Conservation (phyloP, 2,113 vertebrate genomes). For the Sturnus vulgaris region DNA sequence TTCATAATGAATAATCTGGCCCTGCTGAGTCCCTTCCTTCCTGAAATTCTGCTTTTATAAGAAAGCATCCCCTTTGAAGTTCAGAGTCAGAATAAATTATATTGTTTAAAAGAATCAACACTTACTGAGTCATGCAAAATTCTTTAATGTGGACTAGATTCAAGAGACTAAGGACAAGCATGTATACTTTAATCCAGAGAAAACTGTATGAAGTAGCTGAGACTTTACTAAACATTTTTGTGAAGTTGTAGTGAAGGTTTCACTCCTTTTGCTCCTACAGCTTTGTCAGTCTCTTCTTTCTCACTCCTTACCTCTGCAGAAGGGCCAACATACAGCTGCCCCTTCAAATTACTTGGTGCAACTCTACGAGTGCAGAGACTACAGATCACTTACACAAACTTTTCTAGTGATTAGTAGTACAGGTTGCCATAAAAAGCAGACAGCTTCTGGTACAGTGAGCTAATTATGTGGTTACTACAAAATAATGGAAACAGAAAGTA, state of each 20-base stretch:
- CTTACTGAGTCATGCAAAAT: not conserved
- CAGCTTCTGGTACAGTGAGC: slow-evolving; percentile 6
- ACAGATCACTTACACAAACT: not conserved
- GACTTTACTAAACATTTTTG: not conserved
- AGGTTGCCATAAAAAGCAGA: slow-evolving; percentile 38
- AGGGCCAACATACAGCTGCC: not conserved
- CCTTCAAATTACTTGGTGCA: not conserved
- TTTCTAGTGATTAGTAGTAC: slow-evolving; percentile 43
- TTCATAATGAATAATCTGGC: not conserved
- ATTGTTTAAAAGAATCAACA: not conserved
- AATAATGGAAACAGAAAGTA: slow-evolving; percentile 22
- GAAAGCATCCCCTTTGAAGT: not conserved
- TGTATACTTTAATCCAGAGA: not conserved
- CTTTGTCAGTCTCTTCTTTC: not conserved
- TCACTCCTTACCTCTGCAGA: not conserved
- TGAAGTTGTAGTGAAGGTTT: not conserved
- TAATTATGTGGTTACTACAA: slow-evolving; percentile 40
- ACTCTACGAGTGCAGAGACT: not conserved
- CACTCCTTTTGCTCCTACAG: not conserved
- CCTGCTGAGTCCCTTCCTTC: slow-evolving; percentile 3
- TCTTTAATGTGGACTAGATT: not conserved
- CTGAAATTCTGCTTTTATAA: slow-evolving; percentile 16
- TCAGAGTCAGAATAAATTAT: not conserved
- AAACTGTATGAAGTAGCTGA: not conserved
- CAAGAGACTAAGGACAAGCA: not conserved